These are phyloP conservation scores for Galeruca laticollis DNA, from an alignment of 2,888 invertebrate species.

Conservation along the genomic window DNA sequence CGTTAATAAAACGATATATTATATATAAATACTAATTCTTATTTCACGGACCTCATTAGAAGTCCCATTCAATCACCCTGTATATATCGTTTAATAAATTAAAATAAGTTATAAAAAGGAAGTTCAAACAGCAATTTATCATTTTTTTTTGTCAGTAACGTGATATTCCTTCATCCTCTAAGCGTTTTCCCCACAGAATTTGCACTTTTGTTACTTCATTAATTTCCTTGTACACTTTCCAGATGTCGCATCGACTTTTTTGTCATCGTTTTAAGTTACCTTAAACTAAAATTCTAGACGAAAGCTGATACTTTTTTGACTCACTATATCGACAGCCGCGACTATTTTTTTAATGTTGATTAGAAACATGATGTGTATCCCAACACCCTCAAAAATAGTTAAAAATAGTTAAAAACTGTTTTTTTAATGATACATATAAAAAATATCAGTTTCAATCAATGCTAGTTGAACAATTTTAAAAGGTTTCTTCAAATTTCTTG, in stretches of 20 bases:
- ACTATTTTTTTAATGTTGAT: neutral
- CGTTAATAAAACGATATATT: no score
- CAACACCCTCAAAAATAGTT: neutral
- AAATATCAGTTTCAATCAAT: no score
- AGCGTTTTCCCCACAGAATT: conserved; percentile 36
- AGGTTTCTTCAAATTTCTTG: no score
- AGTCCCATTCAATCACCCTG: no score
- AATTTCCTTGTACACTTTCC: conserved; percentile 36
- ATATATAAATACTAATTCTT: no score
- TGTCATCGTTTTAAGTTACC: conserved; percentile 31
- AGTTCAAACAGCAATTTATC: neutral
- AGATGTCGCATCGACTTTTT: conserved; percentile 32
- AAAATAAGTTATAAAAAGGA: neutral
- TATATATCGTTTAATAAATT: neutral
- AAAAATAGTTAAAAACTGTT: neutral
- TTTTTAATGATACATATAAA: no score
- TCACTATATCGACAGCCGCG: neutral
- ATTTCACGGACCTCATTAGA: no score
- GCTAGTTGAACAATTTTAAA: no score
- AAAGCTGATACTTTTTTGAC: neutral
- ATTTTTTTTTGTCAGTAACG: conserved; percentile 25
- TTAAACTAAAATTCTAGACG: conserved; percentile 15
- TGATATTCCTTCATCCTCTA: conserved; percentile 37
- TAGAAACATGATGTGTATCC: neutral
- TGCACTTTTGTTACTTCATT: conserved; percentile 39